Percentiles rank a stretch among this genome's conserved stretches.
phyloP scores from a whole-genome alignment of 2,113 vertebrate species.

The Aythya baeri region DNA sequence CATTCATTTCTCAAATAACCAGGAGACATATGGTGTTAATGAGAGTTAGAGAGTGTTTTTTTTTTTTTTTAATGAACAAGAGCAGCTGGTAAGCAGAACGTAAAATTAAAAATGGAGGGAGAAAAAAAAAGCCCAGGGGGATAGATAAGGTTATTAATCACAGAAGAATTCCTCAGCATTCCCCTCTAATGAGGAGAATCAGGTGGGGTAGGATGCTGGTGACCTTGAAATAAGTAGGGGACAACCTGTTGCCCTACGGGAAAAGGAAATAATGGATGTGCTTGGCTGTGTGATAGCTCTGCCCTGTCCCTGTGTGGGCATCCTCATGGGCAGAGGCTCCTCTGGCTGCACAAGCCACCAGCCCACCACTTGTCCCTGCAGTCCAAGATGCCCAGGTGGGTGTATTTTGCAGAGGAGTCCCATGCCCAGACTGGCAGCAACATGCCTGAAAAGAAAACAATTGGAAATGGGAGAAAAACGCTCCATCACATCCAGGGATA shows the following conservation, averaged over 20 bases:
- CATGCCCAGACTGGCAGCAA: not conserved
- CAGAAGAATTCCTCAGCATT: constrained; percentile 22
- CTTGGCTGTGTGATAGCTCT: not conserved
- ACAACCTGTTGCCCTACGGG: not conserved
- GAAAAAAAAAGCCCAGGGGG: constrained; percentile 35
- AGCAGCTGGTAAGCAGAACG: constrained; percentile 68
- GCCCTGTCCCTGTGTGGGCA: not conserved
- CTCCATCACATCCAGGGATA: not conserved
- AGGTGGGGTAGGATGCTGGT: rapidly evolving
- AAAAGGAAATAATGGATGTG: not conserved
- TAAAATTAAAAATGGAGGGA: constrained; percentile 60
- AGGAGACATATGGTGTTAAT: constrained; percentile 72
- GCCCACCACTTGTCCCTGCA: rapidly evolving
- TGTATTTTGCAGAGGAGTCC: not conserved
- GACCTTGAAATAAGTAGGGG: not conserved
- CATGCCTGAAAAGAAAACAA: not conserved
- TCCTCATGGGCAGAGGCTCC: rapidly evolving
- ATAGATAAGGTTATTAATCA: constrained; percentile 47
- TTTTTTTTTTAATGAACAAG: constrained; percentile 64
- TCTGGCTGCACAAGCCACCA: not conserved
- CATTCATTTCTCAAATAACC: constrained; percentile 67
- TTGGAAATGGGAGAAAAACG: not conserved
- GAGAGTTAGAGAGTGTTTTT: constrained; percentile 38
- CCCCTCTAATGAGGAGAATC: not conserved
- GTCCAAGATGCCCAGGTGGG: not conserved